Base-by-base conservation (phyloP, 2,113 vertebrate genomes). In the Choloepus hoffmanni region DNA sequence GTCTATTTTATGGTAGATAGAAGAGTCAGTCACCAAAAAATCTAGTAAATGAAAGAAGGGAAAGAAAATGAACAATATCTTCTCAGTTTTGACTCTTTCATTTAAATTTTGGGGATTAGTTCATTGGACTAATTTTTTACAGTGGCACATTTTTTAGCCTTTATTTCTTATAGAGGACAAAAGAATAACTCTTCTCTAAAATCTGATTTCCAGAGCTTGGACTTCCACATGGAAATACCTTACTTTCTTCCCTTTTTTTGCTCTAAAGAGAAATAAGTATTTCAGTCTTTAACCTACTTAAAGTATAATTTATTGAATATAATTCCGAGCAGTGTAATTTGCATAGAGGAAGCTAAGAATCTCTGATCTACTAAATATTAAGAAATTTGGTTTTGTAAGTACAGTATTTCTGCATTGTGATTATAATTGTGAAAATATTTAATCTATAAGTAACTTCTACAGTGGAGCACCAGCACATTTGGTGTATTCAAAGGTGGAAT, bases 341-440 rank as follows among this genome's bases (percentile, higher is more conserved):
- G 74, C 9, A 16, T 84, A 68, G 40, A 36, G 68, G 36, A 77
- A 33, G 33, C 60, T 90, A 60, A 84, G 28, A 11, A 60, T 68
- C 10, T 40, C 26, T 55, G 65, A 72, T 95, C 10, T 85, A 55
- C 23, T 67, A 74, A 94, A 43, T 73, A 82, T 58, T 82, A 87
- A 58, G 74, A 72, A 60, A 84, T 84, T 65, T 95, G 15, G 50
- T 68, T 85, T 90, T 91, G 65, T 86, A 91, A 74, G 40, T 90
- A 40, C 1, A 16, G 0, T 87, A 16, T 72, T 43, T 53, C 18
- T 85, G 79, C 7, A 21, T 36, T 77, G 55, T 60, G 60, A 24
- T 62, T 74, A 9, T 62, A 65, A 62, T 43, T 63, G 63, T 65
- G 65, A 7, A 68, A 68, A 68, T 33, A 67, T 33, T 13, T 65